A percentile compares a stretch with the other conserved stretches of the same genome.
phyloP scores from a whole-genome alignment of 2,888 invertebrate species.

The Melinaea menophilus region DNA sequence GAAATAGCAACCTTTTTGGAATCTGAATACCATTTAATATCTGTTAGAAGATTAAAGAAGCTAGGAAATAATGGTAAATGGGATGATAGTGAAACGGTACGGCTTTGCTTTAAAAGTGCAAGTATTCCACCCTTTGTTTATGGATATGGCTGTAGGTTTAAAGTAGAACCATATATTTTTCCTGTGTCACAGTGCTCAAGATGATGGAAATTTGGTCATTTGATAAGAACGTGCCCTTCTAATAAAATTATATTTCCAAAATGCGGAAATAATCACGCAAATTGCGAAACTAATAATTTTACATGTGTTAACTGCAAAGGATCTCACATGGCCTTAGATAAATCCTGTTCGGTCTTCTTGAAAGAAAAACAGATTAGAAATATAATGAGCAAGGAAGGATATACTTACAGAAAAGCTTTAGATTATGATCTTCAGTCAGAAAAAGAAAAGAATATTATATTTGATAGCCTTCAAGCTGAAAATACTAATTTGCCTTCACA shows the following conservation, averaged over 20 bases:
- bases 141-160: conserved; percentile 19
- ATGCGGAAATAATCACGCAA: conserved; percentile 14
- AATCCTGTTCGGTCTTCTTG: conserved; percentile 14
- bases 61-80: conserved; percentile 10
- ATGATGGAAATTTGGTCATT: not conserved
- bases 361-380: too few relatives aligned
- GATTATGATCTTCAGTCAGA: too few relatives aligned
- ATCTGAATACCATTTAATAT: conserved; percentile 14
- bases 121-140: conserved; percentile 10
- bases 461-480: too few relatives aligned
- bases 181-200: conserved; percentile 15
- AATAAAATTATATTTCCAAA: conserved; percentile 23
- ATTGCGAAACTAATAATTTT: conserved; percentile 14
- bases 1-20: conserved; percentile 22
- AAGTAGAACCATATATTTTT: conserved; percentile 18
- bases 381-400: too few relatives aligned
- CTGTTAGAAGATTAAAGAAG: conserved; percentile 20
- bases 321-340: conserved; percentile 22
- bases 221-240: conserved; percentile 13
- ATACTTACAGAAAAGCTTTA: too few relatives aligned
- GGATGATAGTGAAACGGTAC: conserved; percentile 14
- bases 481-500: too few relatives aligned
- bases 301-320: conserved; percentile 28
- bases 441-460: too few relatives aligned
- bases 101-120: conserved; percentile 10